A percentile compares a stretch with the other conserved stretches of the same genome.
Conservation (phyloP, 2,113 vertebrate species). For the Oxygymnocypris stewartii region DNA sequence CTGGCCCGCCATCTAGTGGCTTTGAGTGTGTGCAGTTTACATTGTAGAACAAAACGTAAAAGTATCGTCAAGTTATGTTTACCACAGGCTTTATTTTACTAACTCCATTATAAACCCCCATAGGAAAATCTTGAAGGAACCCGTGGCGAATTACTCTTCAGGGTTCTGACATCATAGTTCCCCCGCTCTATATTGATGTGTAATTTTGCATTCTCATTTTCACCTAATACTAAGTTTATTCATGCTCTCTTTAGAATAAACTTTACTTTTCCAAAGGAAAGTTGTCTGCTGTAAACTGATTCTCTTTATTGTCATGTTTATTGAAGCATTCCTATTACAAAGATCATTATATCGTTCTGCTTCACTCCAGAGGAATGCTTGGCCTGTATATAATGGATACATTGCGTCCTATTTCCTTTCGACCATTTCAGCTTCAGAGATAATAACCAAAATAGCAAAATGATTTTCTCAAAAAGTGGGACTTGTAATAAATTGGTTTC, state of each 20-base stretch:
- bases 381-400: not conserved
- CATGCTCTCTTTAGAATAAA: not conserved
- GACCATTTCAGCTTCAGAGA: not conserved
- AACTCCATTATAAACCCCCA: too few species aligned
- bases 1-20: too few species aligned
- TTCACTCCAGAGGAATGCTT: not conserved
- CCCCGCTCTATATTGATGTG: not conserved
- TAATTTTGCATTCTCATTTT: not conserved
- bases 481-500: slow-evolving; percentile 31
- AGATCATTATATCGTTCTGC: not conserved
- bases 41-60: too few species aligned
- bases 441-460: slow-evolving; percentile 24
- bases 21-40: too few species aligned
- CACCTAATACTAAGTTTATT: not conserved
- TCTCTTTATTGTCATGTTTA: not conserved
- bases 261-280: not conserved
- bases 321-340: not conserved
- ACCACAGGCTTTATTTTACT: too few species aligned
- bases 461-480: not conserved
- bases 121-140: too few species aligned
- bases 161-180: too few species aligned
- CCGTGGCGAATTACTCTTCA: too few species aligned
- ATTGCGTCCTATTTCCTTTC: not conserved
- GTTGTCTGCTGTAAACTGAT: not conserved
- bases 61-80: too few species aligned